A percentile compares a stretch with the other conserved stretches of the same genome.
Evolutionary conservation across 1,140 invertebrate species (phyloP).

Genomic region (Drosophila miranda): DNA sequence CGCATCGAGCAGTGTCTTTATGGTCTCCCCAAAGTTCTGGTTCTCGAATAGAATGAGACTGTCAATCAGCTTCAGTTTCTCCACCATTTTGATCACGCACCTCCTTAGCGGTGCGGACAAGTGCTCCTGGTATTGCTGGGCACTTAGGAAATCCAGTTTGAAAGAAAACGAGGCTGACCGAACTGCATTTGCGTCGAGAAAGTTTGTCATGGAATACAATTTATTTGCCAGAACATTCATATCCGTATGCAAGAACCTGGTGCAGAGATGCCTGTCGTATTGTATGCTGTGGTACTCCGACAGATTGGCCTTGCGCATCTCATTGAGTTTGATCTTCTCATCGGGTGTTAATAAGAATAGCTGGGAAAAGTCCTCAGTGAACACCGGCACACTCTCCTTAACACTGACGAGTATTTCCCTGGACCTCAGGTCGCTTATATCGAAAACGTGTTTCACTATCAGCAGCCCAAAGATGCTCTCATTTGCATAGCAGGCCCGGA

Average conservation of each 20-base stretch:
- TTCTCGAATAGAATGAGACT: conserved; percentile 86
- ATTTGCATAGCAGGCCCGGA: conserved; percentile 88
- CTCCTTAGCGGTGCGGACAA: too few species aligned
- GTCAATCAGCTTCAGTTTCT: conserved; percentile 86
- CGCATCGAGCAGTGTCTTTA: conserved; percentile 86
- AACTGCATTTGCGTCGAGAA: too few species aligned
- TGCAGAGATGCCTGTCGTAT: conserved; percentile 82
- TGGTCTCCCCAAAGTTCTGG: conserved; percentile 88
- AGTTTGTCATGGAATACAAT: conserved; percentile 82
- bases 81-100: too few species aligned
- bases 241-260: conserved; percentile 82
- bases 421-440: conserved; percentile 49
- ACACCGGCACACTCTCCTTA: conserved; percentile 33
- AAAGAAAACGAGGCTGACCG: too few species aligned
- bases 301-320: conserved; percentile 84
- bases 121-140: conserved; percentile 81
- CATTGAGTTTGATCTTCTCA: conserved; percentile 84
- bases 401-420: conserved; percentile 74
- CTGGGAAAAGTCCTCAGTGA: conserved; percentile 81
- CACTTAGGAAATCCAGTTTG: conserved; percentile 13
- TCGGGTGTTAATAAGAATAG: conserved; percentile 84
- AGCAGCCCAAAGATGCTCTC: conserved; percentile 88
- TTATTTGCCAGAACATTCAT: conserved; percentile 17
- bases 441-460: conserved; percentile 74
- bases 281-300: conserved; percentile 53